These are phyloP conservation scores for Apogon talboti DNA, from an alignment of 2,797 vertebrate genomes.

Conservation along the genomic window DNA sequence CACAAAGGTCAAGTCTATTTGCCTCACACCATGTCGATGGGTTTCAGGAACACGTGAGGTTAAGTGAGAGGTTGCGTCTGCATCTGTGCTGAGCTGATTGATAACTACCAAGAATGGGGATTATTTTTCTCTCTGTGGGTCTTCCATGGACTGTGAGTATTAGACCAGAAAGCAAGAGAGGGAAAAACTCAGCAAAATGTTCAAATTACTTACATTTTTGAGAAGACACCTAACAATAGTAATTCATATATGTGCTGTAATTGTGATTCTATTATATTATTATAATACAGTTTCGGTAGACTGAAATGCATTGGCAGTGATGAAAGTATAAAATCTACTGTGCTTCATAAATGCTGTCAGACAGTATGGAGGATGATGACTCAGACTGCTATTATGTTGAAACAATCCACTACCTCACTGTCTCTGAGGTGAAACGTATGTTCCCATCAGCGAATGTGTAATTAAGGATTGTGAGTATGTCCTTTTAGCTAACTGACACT, in stretches of 20 bases:
- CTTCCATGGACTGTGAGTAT: neutral
- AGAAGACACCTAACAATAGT: slow-evolving; percentile 2
- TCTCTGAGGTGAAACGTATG: slow-evolving; percentile 4
- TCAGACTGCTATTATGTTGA: slow-evolving; percentile 42
- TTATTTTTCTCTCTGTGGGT: slow-evolving; percentile 26
- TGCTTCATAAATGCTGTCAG: slow-evolving; percentile 22
- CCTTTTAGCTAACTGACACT: slow-evolving; percentile 18
- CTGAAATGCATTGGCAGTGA: slow-evolving; percentile 10
- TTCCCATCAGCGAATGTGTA: slow-evolving; percentile 8
- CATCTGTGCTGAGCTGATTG: slow-evolving; percentile 56
- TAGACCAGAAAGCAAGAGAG: neutral
- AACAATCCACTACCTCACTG: slow-evolving; percentile 36
- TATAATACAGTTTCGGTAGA: slow-evolving; percentile 6
- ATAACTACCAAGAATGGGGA: slow-evolving; percentile 30
- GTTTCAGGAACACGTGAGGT: slow-evolving; percentile 24
- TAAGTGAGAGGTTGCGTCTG: slow-evolving; percentile 37
- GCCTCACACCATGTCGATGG: slow-evolving; percentile 32
- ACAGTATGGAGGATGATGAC: slow-evolving; percentile 32
- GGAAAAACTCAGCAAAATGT: neutral
- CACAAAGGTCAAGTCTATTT: slow-evolving; percentile 50
- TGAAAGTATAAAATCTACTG: slow-evolving; percentile 22
- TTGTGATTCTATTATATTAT: slow-evolving; percentile 15
- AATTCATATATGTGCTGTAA: slow-evolving; percentile 1
- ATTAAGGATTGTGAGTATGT: slow-evolving; percentile 25
- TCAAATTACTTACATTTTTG: neutral